Percentiles rank a stretch among this genome's conserved stretches.
Evolutionary conservation across 2,888 invertebrate genomes (phyloP).

Genomic region (Eupithecia subfuscata): DNA sequence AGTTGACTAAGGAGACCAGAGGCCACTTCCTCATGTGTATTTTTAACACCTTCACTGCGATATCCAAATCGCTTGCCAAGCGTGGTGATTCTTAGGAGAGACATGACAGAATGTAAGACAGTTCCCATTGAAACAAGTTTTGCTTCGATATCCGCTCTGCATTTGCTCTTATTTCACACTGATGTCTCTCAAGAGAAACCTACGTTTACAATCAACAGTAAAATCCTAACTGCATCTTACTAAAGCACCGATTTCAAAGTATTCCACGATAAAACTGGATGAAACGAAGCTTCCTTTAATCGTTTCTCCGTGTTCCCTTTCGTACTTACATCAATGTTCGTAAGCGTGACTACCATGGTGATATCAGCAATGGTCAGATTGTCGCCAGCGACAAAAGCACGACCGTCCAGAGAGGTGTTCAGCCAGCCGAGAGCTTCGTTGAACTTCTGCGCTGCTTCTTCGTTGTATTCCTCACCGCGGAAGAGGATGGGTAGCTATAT

Average conservation of each 20-base stretch:
- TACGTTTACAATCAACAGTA: not conserved
- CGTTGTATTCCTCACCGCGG: constrained; percentile 66
- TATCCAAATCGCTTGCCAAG: too few species aligned
- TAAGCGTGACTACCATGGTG: constrained; percentile 84
- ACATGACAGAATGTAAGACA: too few species aligned
- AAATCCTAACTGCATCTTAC: not conserved
- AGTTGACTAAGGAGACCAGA: too few species aligned
- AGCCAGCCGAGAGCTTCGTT: constrained; percentile 85
- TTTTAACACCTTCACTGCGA: too few species aligned
- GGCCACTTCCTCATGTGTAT: too few species aligned
- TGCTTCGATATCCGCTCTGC: not conserved
- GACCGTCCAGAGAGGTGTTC: constrained; percentile 83
- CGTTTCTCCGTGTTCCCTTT: not conserved
- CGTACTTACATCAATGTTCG: constrained; percentile 83
- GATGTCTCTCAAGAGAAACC: not conserved
- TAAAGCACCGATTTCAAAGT: not conserved
- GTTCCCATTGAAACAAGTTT: not conserved
- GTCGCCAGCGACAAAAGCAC: constrained; percentile 87
- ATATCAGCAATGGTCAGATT: constrained; percentile 89
- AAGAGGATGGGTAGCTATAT: constrained; percentile 80
- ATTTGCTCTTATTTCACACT: not conserved
- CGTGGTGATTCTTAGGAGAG: too few species aligned
- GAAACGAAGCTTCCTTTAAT: not conserved
- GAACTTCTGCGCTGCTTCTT: constrained; percentile 78
- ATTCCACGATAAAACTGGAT: not conserved